Evolutionary conservation across 2,113 vertebrate genomes (phyloP).

Genomic region (Epinephelus lanceolatus): DNA sequence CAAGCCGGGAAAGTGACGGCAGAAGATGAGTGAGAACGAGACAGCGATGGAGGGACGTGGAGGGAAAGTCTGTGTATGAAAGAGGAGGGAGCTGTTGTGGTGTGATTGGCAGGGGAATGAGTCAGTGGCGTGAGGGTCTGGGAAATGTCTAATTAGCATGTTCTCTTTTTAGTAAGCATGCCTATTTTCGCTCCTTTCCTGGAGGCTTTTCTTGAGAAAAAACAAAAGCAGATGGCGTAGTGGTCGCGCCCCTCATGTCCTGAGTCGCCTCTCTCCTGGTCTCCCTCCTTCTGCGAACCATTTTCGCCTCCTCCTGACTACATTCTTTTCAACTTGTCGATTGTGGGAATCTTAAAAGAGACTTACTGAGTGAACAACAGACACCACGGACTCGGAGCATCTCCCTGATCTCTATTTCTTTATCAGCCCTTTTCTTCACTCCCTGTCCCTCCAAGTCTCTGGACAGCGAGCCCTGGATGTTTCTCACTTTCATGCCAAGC

Average conservation of each 20-base stretch:
- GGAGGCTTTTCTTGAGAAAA: conserved; percentile 18
- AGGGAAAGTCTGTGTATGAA: conserved; percentile 11
- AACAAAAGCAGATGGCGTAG: conserved; percentile 18
- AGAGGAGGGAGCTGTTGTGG: conserved; percentile 9
- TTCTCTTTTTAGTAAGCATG: conserved; percentile 31
- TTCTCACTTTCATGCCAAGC: conserved; percentile 24
- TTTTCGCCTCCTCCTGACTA: conserved; percentile 15
- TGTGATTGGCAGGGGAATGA: conserved; percentile 58
- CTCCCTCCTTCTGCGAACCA: conserved; percentile 22
- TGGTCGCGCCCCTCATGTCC: conserved; percentile 27
- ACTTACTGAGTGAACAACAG: conserved; percentile 11
- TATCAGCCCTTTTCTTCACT: background rate
- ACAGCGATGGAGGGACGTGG: background rate
- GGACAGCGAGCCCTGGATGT: conserved; percentile 14
- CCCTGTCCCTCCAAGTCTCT: conserved; percentile 9
- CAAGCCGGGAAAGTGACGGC: conserved; percentile 30
- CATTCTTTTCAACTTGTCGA: conserved; percentile 23
- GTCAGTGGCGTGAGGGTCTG: conserved; percentile 47
- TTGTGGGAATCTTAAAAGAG: conserved; percentile 53
- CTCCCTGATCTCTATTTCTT: conserved; percentile 28
- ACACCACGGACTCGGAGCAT: conserved; percentile 30
- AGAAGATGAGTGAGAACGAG: conserved; percentile 14
- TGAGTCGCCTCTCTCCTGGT: conserved; percentile 27
- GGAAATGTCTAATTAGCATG: conserved; percentile 61
- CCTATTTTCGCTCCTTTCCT: conserved; percentile 42